These are phyloP conservation scores for Huso huso DNA, from an alignment of 2,797 vertebrate species.

Conservation along the genomic window DNA sequence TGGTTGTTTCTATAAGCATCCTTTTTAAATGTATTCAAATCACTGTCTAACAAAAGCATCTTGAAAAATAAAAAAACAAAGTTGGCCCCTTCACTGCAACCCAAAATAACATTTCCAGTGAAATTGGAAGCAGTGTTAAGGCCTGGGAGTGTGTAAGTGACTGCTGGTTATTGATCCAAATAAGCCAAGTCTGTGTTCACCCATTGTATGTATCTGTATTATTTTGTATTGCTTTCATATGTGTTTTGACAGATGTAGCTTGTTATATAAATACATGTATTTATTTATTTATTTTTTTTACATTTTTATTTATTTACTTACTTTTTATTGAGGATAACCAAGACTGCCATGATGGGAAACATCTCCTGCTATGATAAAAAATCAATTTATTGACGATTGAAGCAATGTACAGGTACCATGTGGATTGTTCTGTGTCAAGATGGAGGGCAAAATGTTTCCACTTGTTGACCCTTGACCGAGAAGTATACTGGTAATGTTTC, in stretches of 20 bases:
- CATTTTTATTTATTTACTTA: slow-evolving; percentile 22
- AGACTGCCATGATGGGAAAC: slow-evolving; percentile 22
- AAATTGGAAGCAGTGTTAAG: no score
- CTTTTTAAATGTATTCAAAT: no score
- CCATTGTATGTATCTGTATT: slow-evolving; percentile 45
- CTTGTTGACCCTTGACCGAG: background rate
- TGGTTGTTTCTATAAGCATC: no score
- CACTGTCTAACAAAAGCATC: no score
- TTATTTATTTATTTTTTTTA: slow-evolving; percentile 43
- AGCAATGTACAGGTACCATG: background rate
- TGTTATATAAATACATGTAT: slow-evolving; percentile 31
- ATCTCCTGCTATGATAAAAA: background rate
- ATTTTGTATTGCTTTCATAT: slow-evolving; percentile 14
- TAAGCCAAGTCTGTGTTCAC: slow-evolving; percentile 38
- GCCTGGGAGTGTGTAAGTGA: background rate
- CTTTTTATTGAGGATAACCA: slow-evolving; percentile 47
- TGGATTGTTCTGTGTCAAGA: background rate
- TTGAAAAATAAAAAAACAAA: no score
- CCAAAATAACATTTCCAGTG: no score
- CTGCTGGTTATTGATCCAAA: slow-evolving; percentile 59
- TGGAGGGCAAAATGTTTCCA: background rate
- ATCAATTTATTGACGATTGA: background rate
- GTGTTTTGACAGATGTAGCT: slow-evolving; percentile 48
- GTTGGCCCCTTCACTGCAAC: no score
- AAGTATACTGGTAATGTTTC: slow-evolving; percentile 13